These are phyloP conservation scores for Phaethon lepturus DNA, from an alignment of 2,113 vertebrate genomes.

Conservation along the genomic window DNA sequence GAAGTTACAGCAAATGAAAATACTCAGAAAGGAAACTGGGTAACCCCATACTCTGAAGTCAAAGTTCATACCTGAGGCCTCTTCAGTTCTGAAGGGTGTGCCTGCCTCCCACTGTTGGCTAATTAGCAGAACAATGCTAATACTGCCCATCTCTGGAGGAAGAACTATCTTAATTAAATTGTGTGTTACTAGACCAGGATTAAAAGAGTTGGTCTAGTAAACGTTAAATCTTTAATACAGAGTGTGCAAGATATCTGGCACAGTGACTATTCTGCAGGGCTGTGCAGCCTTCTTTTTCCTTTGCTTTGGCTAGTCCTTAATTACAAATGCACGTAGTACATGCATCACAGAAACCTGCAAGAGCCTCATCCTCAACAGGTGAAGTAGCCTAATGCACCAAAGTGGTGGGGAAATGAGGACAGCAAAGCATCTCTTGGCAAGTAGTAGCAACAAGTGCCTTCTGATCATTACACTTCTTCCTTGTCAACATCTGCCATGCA, in stretches of 20 bases:
- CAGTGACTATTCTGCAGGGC: neutral
- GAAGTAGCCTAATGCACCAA: neutral
- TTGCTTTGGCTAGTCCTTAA: neutral
- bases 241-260: neutral
- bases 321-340: fast-evolving
- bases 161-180: neutral
- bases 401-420: neutral
- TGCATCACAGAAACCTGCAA: neutral
- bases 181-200: neutral
- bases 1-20: neutral
- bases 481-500: neutral
- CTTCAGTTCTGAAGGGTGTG: neutral
- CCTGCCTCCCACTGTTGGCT: neutral
- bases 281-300: neutral
- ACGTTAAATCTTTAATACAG: neutral
- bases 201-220: neutral
- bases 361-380: neutral
- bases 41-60: neutral
- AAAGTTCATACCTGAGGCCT: neutral
- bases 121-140: neutral
- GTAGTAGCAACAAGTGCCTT: neutral
- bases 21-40: neutral
- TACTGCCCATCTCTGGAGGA: neutral
- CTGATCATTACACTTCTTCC: neutral
- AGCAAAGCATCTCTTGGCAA: neutral